Conservation (phyloP, 92 coral and sea anemone species). For the Pocillopora grandis region DNA sequence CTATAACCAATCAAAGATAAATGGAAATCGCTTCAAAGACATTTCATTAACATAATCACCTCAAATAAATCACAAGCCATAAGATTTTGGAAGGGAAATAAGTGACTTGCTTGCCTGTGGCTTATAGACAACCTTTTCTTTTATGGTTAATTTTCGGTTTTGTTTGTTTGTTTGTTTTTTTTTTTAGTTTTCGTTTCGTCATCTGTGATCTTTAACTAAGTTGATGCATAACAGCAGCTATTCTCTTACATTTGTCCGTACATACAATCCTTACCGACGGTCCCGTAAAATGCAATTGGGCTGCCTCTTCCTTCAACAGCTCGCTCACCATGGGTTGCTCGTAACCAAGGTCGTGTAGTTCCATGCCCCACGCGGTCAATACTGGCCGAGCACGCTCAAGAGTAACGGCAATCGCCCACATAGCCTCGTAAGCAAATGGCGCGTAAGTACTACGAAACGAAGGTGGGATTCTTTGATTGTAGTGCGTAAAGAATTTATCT, state of each 20-base stretch:
- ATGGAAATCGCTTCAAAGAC: neutral
- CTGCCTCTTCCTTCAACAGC: slow-evolving; percentile 48
- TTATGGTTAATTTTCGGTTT: too few species aligned
- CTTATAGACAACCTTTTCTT: too few species aligned
- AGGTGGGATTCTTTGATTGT: slow-evolving; percentile 40
- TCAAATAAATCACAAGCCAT: too few species aligned
- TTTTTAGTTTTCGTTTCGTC: too few species aligned
- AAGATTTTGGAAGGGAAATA: too few species aligned
- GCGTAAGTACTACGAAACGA: slow-evolving; percentile 63
- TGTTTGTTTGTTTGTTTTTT: too few species aligned
- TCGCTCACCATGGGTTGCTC: slow-evolving; percentile 46
- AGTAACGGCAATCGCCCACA: slow-evolving; percentile 89
- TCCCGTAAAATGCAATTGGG: slow-evolving; percentile 48
- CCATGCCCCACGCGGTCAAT: slow-evolving; percentile 35
- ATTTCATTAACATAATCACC: too few species aligned
- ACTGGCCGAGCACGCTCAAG: slow-evolving; percentile 62
- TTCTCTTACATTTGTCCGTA: neutral
- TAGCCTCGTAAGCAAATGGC: slow-evolving; percentile 84
- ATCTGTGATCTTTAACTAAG: too few species aligned
- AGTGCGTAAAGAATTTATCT: slow-evolving; percentile 45
- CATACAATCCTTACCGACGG: slow-evolving; percentile 46
- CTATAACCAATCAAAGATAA: neutral
- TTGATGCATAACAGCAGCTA: too few species aligned
- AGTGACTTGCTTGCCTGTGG: too few species aligned
- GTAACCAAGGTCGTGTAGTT: slow-evolving; percentile 43